A percentile compares a stretch with the other conserved stretches of the same genome.
These are phyloP conservation scores for Hystrix brachyura DNA, from an alignment of 2,113 vertebrate species.

Conservation along the genomic window DNA sequence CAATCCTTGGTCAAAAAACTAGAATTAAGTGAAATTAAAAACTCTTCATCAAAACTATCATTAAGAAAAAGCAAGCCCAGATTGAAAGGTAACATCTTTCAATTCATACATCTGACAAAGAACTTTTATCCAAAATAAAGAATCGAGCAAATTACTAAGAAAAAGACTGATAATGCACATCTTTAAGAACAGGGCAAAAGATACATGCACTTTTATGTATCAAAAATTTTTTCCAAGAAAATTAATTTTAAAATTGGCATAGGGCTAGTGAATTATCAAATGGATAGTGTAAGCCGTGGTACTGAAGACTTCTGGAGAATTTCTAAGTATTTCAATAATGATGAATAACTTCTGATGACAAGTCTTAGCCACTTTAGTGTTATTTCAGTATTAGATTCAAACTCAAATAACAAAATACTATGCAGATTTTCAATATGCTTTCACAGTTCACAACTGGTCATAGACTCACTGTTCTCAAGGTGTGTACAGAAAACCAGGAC, in stretches of 20 bases:
- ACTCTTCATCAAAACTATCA: constrained; percentile 8
- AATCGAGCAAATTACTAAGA: neutral
- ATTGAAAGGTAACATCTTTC: neutral
- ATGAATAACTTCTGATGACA: constrained; percentile 11
- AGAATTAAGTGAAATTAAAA: neutral
- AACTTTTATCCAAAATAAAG: neutral
- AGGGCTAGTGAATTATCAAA: neutral
- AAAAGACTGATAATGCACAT: neutral
- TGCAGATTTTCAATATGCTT: constrained; percentile 13
- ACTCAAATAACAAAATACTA: neutral
- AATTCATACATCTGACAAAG: neutral
- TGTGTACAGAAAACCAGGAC: neutral
- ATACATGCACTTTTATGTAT: neutral
- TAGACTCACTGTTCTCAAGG: neutral
- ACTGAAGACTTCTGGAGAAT: neutral
- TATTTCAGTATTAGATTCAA: constrained; percentile 18
- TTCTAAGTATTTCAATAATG: neutral
- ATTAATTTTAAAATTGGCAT: neutral
- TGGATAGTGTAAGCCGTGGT: neutral
- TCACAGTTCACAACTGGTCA: neutral
- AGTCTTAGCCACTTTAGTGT: neutral
- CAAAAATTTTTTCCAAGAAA: neutral
- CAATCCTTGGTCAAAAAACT: neutral
- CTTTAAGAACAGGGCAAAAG: neutral
- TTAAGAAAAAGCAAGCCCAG: neutral